Base-by-base conservation (phyloP, 2,888 invertebrate species). In the Pediacus dermestoides region DNA sequence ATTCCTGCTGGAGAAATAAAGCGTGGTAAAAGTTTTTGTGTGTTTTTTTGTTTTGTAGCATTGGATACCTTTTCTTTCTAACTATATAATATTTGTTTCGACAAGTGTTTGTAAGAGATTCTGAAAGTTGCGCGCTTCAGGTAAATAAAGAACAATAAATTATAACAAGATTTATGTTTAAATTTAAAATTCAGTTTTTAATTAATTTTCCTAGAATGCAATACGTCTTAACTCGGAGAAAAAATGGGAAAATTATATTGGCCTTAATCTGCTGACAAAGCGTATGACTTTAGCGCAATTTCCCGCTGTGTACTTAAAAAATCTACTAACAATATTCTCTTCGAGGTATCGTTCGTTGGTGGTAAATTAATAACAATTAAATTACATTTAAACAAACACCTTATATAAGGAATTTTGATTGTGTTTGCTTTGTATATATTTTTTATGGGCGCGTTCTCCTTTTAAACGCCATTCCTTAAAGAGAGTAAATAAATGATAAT, bases 151-250 rank as follows among this genome's bases (percentile, higher is more conserved):
- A 50, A 51, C 55, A 56, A 59, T 58, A 59, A 60, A 61, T 61
- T 58, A 57, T 53, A 38, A 31, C 35, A 45, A 56, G 55, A 58
- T 61, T 61, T 57, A 58, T 57, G 53, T 53, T 41, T 51, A 53
- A 53, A 52, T 53, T 60, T 58, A 52, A 58, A 60, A 60, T 58
- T 58, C 55, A 55, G 54, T 53, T 58, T 61, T 61, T 60, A 60
- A 61, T 61, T 61, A 60, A 60, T 61, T 61, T 51, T 50, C 39
- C 54, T 52, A 48, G 47, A 48, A 50, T 52, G 54, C 53, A 54
- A 55, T 54, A 52, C 51, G 55, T 55, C 52, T 52, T 50, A 28
- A 53, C 46, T 52, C 46, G 40, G 34, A 10, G 32, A 46, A 49
- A 53, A 51, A 54, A 58, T 56, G 44, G 45, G 48, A 49, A 58